Evolutionary conservation across 2,888 invertebrate species (phyloP), one percentile per base, ranked within the genome.

Genomic region (Miltochrista miniata): DNA sequence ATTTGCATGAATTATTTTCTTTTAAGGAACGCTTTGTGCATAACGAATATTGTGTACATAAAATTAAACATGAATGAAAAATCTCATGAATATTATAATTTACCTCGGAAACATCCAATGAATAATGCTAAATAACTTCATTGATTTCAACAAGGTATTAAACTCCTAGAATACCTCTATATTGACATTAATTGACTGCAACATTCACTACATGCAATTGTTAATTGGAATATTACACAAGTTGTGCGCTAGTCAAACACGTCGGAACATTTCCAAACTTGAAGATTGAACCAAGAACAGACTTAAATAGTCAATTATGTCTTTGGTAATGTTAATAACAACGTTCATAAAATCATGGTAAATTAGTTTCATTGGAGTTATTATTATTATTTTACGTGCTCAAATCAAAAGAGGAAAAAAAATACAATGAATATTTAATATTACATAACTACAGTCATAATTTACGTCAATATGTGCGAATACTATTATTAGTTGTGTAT

Each of bases 231-330:
- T 9, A 38, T 48, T 43, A 39, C 43, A 24, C 36, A 30, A 35
- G 37, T 42, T 43, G 40, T 49, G 30, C 44, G 44, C 15, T 18
- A 45, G 39, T 49, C 44, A 29, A 15, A 45, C 49, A 35, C 44
- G 44, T 44, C n/a, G 33, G 37, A 44, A 49, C 49, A 35, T 49
- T 44, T 49, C n/a, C 29, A 37, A 38, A 44, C 33, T 49, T 9
- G n/a, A n/a, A n/a, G n/a, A n/a, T n/a, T n/a, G n/a, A n/a, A n/a
- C n/a, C n/a, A n/a, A n/a, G n/a, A n/a, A n/a, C n/a, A n/a, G n/a
- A n/a, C n/a, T n/a, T n/a, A n/a, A n/a, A n/a, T n/a, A n/a, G n/a
- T n/a, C n/a, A n/a, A n/a, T n/a, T n/a, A n/a, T n/a, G n/a, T n/a
- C n/a, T n/a, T n/a, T n/a, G n/a, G n/a, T n/a, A n/a, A n/a, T n/a